Conservation (phyloP, 2,888 invertebrate species). For the Limnephilus marmoratus region DNA sequence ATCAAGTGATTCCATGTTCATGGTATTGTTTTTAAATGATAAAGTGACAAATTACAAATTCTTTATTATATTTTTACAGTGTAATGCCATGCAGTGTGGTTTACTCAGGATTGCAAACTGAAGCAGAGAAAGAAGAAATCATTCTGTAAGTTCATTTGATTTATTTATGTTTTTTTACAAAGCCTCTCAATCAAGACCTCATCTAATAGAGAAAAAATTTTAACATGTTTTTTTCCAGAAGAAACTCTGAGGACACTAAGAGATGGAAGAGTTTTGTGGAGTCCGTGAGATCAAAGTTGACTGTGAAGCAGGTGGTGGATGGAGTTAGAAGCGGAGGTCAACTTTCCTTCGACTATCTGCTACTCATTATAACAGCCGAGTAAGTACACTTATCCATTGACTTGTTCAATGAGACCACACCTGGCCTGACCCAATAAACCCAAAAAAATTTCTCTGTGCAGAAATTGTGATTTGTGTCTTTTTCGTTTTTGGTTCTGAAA, state of each 20-base stretch:
- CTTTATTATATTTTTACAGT: conserved; percentile 70
- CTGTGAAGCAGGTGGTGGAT: conserved; percentile 90
- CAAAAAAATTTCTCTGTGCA: no score
- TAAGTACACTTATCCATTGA: conserved; percentile 73
- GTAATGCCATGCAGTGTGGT: conserved; percentile 81
- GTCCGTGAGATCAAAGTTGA: conserved; percentile 87
- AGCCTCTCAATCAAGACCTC: not conserved
- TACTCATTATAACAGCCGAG: conserved; percentile 89
- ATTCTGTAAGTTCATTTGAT: conserved; percentile 71
- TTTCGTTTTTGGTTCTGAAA: no score
- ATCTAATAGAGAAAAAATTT: not conserved
- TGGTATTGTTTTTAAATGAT: not conserved
- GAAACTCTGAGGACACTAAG: conserved; percentile 77
- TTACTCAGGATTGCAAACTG: conserved; percentile 72
- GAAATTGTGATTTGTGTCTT: no score
- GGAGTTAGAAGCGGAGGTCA: conserved; percentile 87
- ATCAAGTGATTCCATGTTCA: not conserved
- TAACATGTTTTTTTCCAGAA: conserved; percentile 68
- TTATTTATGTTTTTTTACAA: not conserved
- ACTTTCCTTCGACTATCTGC: conserved; percentile 89
- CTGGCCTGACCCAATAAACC: no score
- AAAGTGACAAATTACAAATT: not conserved
- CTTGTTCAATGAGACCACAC: no score
- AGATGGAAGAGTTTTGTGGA: conserved; percentile 85
- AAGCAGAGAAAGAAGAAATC: conserved; percentile 70